Percentiles rank a stretch among this genome's conserved stretches.
phyloP scores from a whole-genome alignment of 2,888 invertebrate species.

The Pristionchus fissidentatus region DNA sequence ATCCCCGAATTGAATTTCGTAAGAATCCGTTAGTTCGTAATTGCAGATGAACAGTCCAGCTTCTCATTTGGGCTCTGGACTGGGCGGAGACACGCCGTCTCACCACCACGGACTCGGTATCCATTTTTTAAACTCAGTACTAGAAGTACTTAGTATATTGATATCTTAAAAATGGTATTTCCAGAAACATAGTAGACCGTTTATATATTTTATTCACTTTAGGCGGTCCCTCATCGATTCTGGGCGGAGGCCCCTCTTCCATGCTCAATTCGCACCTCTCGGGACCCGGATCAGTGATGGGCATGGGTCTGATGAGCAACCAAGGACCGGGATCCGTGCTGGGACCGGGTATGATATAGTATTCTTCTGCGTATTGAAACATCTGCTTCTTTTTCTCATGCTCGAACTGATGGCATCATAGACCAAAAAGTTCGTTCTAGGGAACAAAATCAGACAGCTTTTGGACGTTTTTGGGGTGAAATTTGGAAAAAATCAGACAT shows the following conservation, averaged over 20 bases:
- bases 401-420: no score
- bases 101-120: slow-evolving; percentile 55
- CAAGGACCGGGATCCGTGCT: slow-evolving; percentile 65
- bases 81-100: slow-evolving; percentile 65
- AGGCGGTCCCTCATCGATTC: slow-evolving; percentile 49
- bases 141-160: no score
- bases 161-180: no score
- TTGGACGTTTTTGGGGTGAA: no score
- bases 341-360: slow-evolving; percentile 55
- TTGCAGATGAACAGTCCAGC: slow-evolving; percentile 61
- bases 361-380: no score
- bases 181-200: no score
- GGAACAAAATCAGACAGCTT: no score
- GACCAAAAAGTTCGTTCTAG: no score
- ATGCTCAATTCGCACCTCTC: slow-evolving; percentile 41
- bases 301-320: slow-evolving; percentile 43
- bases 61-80: slow-evolving; percentile 52
- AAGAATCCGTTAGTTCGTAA: not conserved
- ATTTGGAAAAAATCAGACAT: no score
- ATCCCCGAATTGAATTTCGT: not conserved
- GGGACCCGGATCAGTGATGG: slow-evolving; percentile 44
- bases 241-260: slow-evolving; percentile 48
- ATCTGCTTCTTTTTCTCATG: no score
- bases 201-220: not conserved
- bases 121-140: slow-evolving; percentile 49